Percentiles rank a stretch among this genome's conserved stretches.
Evolutionary conservation across 2,113 vertebrate genomes (phyloP).

Genomic region (chimpanzee (Pan troglodytes)): DNA sequence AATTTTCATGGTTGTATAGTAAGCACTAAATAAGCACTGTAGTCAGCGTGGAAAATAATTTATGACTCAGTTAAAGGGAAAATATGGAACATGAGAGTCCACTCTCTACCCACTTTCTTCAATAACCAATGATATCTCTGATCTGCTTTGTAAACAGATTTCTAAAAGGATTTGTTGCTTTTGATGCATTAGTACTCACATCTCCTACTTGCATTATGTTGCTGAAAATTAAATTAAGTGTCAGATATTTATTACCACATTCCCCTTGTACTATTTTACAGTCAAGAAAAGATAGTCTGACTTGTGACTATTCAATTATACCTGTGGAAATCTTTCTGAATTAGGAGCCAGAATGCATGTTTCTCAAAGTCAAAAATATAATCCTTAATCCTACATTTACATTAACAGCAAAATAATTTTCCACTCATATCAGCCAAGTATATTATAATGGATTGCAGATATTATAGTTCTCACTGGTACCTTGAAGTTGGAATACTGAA

Average conservation of each 20-base stretch:
- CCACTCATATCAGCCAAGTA: background rate
- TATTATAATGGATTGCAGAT: background rate
- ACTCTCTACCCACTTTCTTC: background rate
- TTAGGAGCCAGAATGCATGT: background rate
- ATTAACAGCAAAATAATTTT: conserved; percentile 34
- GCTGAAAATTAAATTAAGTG: conserved; percentile 47
- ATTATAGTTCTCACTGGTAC: background rate
- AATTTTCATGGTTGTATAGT: background rate
- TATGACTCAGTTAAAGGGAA: conserved; percentile 24
- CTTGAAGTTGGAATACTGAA: background rate
- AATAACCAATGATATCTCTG: background rate
- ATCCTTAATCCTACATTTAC: background rate
- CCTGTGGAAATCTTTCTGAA: conserved; percentile 39
- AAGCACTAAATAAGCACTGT: background rate
- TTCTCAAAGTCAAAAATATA: background rate
- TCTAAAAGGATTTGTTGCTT: conserved; percentile 34
- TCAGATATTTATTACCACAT: background rate
- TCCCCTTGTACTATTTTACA: conserved; percentile 26
- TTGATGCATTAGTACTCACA: background rate
- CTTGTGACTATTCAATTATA: conserved; percentile 36
- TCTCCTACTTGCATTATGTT: conserved; percentile 20
- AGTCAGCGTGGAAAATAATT: conserved; percentile 29
- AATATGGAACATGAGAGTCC: background rate
- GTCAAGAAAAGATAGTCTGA: background rate
- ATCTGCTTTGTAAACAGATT: conserved; percentile 37